These are phyloP conservation scores for Drosophila auraria DNA, from an alignment of 1,140 invertebrate genomes.

Conservation along the genomic window DNA sequence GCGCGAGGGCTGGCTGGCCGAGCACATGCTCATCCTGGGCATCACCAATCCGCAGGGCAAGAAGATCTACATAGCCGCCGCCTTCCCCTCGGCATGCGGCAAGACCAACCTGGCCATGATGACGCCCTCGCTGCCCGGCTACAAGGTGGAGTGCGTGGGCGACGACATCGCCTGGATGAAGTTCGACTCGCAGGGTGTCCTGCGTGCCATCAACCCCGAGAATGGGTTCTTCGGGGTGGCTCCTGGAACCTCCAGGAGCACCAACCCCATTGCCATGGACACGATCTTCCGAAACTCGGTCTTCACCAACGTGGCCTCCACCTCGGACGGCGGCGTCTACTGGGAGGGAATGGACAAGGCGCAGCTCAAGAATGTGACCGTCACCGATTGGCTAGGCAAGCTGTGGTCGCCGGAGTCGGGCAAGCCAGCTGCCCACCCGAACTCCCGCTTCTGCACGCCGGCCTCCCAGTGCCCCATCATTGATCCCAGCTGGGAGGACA, in stretches of 20 bases:
- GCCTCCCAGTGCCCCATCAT: constrained; percentile 95
- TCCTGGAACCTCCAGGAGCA: constrained; percentile 94
- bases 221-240: constrained; percentile 98
- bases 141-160: constrained; percentile 94
- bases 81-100: constrained; percentile 98
- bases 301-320: constrained; percentile 97
- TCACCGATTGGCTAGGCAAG: constrained; percentile 92
- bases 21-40: constrained; percentile 97
- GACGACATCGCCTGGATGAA: constrained; percentile 97
- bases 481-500: constrained; percentile 92
- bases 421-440: constrained; percentile 93
- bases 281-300: constrained; percentile 95
- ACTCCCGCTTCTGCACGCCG: constrained; percentile 95
- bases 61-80: constrained; percentile 95
- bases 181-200: constrained; percentile 93
- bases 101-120: constrained; percentile 99
- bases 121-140: constrained; percentile 94
- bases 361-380: constrained; percentile 86
- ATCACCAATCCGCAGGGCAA: constrained; percentile 93
- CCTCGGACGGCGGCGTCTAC: constrained; percentile 94
- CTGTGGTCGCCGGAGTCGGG: constrained; percentile 88
- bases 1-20: constrained; percentile 97
- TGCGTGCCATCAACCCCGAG: constrained; percentile 97
- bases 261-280: constrained; percentile 97
- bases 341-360: constrained; percentile 96